Percentiles rank a stretch among this genome's conserved stretches.
phyloP scores from a whole-genome alignment of 2,113 vertebrate species.

The Sphyrna mokarran region DNA sequence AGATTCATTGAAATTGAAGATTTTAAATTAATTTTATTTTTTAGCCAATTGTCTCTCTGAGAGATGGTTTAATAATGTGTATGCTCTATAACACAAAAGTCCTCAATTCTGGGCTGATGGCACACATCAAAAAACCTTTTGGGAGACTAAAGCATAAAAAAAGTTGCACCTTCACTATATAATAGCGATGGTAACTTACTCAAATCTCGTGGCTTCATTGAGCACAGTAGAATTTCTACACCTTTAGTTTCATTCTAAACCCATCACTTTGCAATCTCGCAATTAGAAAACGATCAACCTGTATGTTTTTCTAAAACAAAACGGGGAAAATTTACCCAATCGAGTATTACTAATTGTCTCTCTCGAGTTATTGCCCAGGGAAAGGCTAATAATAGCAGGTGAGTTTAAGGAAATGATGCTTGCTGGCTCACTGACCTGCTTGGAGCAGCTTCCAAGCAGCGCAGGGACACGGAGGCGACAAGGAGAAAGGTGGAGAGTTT shows the following conservation, averaged over 20 bases:
- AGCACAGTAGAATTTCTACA: background rate
- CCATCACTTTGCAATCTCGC: background rate
- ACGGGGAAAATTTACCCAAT: background rate
- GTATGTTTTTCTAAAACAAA: background rate
- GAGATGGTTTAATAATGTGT: background rate
- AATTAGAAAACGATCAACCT: background rate
- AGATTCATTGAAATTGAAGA: background rate
- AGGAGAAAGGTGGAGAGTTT: constrained; percentile 19
- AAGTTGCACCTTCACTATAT: background rate
- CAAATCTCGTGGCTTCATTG: background rate
- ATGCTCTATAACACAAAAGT: background rate
- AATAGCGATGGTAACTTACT: background rate
- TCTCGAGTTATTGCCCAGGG: background rate
- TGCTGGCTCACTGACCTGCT: background rate
- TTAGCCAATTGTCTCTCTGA: background rate
- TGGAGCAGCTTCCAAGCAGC: background rate
- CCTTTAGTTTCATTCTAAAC: background rate
- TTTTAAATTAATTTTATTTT: no score
- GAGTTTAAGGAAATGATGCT: background rate
- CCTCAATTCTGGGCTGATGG: background rate
- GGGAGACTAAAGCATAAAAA: background rate
- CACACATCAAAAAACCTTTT: background rate
- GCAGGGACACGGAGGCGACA: background rate
- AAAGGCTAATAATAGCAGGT: background rate
- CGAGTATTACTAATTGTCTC: background rate